Evolutionary conservation across 2,888 invertebrate genomes (phyloP).

Genomic region (Epinotia nisella): DNA sequence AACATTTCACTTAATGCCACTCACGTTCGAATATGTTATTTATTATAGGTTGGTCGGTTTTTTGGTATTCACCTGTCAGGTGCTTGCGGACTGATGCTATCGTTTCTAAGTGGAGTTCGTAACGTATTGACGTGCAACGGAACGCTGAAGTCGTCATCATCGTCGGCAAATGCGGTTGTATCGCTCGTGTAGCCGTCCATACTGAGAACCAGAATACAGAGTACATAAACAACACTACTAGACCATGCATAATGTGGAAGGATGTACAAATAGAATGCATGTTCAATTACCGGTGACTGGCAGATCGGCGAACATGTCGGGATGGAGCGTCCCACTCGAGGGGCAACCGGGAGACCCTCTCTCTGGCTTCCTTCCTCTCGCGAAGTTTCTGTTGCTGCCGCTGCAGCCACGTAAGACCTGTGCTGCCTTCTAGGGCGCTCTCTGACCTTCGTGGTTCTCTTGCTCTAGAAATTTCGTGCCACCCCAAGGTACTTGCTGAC

Average conservation of each 20-base stretch:
- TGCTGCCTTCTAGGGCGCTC: conserved; percentile 70
- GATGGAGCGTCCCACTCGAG: conserved; percentile 86
- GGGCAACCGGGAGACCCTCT: conserved; percentile 89
- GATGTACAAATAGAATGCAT: background rate
- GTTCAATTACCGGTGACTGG: conserved; percentile 77
- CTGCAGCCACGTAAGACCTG: conserved; percentile 91
- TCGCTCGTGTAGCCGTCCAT: conserved; percentile 92
- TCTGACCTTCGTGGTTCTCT: conserved; percentile 76
- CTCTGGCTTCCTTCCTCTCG: conserved; percentile 89
- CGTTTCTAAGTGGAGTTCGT: conserved; percentile 71
- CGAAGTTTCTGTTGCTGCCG: conserved; percentile 92
- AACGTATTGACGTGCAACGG: conserved; percentile 88
- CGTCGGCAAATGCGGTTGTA: conserved; percentile 91
- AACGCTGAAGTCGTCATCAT: conserved; percentile 88
- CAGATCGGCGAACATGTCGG: conserved; percentile 78
- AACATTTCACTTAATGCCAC: background rate
- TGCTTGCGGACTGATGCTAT: conserved; percentile 77
- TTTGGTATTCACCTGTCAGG: conserved; percentile 71
- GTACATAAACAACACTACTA: background rate
- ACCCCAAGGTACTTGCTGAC: conserved; percentile 73
- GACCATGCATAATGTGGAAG: background rate
- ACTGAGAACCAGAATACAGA: conserved; percentile 60
- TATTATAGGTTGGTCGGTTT: background rate
- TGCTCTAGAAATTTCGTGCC: conserved; percentile 70
- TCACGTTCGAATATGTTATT: background rate